These are phyloP conservation scores for Holothuria leucospilota DNA, from an alignment of 53 echinoderm and acorn worm genomes.

Conservation along the genomic window DNA sequence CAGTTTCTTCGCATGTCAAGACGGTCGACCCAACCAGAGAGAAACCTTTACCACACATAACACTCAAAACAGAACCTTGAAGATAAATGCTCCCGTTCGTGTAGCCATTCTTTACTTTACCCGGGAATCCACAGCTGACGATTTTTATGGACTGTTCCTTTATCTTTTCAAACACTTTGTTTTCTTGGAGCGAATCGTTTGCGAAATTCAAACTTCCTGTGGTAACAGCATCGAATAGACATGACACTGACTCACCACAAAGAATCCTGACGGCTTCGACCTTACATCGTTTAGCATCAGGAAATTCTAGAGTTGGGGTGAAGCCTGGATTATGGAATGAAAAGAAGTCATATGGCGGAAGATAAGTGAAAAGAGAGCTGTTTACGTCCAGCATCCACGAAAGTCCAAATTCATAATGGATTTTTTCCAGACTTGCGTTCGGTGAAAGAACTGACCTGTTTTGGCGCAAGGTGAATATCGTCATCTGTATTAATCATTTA, in stretches of 20 bases:
- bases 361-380: slow-evolving; percentile 63
- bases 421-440: slow-evolving; percentile 35
- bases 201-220: slow-evolving; percentile 62
- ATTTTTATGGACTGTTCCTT: slow-evolving; percentile 56
- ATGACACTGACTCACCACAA: slow-evolving; percentile 60
- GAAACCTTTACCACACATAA: slow-evolving; percentile 14
- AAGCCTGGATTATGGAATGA: slow-evolving; percentile 55
- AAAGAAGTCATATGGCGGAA: slow-evolving; percentile 61
- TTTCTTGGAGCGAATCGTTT: slow-evolving; percentile 47
- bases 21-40: neutral
- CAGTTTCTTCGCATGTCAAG: neutral
- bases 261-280: slow-evolving; percentile 58
- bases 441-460: slow-evolving; percentile 40
- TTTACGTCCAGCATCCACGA: slow-evolving; percentile 54
- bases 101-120: slow-evolving; percentile 49
- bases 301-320: slow-evolving; percentile 53
- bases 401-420: slow-evolving; percentile 64
- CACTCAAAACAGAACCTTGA: neutral
- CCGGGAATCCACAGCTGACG: slow-evolving; percentile 67
- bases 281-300: slow-evolving; percentile 47
- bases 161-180: slow-evolving; percentile 15
- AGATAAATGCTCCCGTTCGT: slow-evolving; percentile 30
- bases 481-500: slow-evolving; percentile 62
- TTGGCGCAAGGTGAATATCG: slow-evolving; percentile 63
- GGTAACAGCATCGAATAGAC: slow-evolving; percentile 53